phyloP scores from a whole-genome alignment of 2,888 invertebrate species.

The Seira sanloemensis region DNA sequence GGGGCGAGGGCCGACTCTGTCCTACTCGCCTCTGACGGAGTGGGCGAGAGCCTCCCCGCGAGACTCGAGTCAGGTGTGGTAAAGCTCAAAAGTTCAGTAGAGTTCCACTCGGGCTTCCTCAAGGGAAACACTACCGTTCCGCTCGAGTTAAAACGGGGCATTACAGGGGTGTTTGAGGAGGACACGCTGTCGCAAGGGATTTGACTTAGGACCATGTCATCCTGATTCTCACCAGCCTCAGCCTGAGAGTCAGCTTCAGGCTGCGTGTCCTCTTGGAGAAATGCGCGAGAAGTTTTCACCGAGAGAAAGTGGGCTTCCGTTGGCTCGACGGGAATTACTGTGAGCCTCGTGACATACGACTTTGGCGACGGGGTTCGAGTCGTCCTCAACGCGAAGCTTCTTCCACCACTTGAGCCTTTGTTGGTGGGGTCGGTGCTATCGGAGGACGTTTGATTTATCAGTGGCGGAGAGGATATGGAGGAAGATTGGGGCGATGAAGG shows the following conservation, averaged over 20 bases:
- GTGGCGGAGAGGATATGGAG: not conserved
- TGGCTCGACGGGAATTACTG: slow-evolving; percentile 57
- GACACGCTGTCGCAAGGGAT: slow-evolving; percentile 64
- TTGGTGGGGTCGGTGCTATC: slow-evolving; percentile 1
- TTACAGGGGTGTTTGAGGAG: slow-evolving; percentile 69
- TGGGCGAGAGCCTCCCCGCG: slow-evolving; percentile 67
- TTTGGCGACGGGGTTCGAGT: slow-evolving; percentile 51
- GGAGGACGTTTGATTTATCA: not conserved
- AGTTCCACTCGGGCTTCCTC: slow-evolving; percentile 60
- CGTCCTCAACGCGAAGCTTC: slow-evolving; percentile 15
- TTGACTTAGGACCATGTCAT: slow-evolving; percentile 29
- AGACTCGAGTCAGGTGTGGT: slow-evolving; percentile 63
- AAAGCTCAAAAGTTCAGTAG: slow-evolving; percentile 59
- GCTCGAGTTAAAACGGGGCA: slow-evolving; percentile 66
- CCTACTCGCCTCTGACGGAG: slow-evolving; percentile 68
- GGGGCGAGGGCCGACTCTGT: slow-evolving; percentile 71
- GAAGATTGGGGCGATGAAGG: not conserved
- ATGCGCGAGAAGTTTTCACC: slow-evolving; percentile 39
- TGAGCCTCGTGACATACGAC: slow-evolving; percentile 56
- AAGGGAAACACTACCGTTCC: slow-evolving; percentile 64
- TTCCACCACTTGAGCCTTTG: not conserved
- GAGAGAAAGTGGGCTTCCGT: slow-evolving; percentile 56
- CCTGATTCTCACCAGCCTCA: not conserved
- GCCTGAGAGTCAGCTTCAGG: slow-evolving; percentile 33
- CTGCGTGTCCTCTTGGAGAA: slow-evolving; percentile 20